phyloP scores from a whole-genome alignment of 1,140 invertebrate genomes.

The Leptopilina clavipes region DNA sequence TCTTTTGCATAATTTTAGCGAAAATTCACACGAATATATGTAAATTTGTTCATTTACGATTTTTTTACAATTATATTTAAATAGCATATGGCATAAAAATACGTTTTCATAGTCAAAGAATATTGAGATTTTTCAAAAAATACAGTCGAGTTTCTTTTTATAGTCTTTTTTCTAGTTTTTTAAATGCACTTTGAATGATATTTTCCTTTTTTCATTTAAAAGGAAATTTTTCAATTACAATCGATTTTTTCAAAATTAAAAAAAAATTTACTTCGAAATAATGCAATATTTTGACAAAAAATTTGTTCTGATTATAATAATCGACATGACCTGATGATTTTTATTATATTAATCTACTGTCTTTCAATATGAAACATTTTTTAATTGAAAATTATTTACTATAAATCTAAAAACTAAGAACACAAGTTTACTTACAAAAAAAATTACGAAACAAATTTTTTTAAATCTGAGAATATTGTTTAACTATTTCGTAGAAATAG shows the following conservation, averaged over 20 bases:
- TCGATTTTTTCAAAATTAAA: background rate
- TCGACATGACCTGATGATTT: no score
- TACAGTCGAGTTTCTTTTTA: background rate
- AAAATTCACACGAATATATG: background rate
- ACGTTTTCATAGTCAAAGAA: background rate
- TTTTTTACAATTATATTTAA: background rate
- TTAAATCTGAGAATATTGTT: no score
- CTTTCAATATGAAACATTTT: no score
- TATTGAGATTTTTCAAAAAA: background rate
- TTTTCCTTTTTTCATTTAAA: background rate
- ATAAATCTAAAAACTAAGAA: no score
- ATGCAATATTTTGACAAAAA: background rate
- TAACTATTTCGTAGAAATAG: no score
- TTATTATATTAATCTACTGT: no score
- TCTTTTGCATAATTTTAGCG: background rate
- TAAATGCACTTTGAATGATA: conserved; percentile 26
- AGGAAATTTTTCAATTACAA: background rate
- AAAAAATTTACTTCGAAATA: background rate
- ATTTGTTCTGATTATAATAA: no score
- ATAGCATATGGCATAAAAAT: background rate
- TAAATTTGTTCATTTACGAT: background rate
- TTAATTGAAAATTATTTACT: no score
- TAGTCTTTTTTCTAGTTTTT: background rate
- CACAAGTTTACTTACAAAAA: no score
- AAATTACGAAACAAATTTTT: no score